Evolutionary conservation across 2,888 invertebrate genomes (phyloP).

Genomic region (Tribolium freemani): DNA sequence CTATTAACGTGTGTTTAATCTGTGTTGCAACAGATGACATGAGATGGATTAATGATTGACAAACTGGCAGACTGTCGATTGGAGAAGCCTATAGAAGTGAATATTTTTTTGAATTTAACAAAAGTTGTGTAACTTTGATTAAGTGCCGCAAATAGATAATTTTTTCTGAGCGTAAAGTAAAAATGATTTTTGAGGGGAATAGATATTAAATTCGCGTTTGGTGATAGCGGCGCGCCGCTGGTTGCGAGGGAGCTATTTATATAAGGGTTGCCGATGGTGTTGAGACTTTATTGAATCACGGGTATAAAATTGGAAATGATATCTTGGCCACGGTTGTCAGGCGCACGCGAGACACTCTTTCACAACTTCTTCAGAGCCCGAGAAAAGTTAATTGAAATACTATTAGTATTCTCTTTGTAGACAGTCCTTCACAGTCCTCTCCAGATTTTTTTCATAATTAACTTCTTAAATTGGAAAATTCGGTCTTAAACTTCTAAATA

Average conservation of each 20-base stretch:
- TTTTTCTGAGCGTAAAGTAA: too few species aligned
- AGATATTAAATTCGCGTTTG: too few species aligned
- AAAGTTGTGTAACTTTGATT: too few species aligned
- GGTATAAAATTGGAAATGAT: conserved; percentile 67
- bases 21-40: neutral
- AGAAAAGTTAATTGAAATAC: conserved; percentile 66
- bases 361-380: conserved; percentile 60
- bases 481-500: conserved; percentile 43
- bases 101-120: too few species aligned
- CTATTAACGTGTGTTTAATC: conserved; percentile 15
- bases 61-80: neutral
- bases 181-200: neutral
- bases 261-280: conserved; percentile 66
- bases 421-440: conserved; percentile 57
- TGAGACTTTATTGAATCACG: conserved; percentile 66
- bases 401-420: conserved; percentile 65
- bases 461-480: conserved; percentile 62
- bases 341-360: conserved; percentile 64
- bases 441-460: conserved; percentile 63
- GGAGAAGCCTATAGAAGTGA: too few species aligned
- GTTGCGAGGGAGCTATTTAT: conserved; percentile 34
- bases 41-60: neutral
- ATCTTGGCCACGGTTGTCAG: conserved; percentile 65
- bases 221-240: neutral
- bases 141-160: too few species aligned